phyloP scores from a whole-genome alignment of 2,888 invertebrate species.

The Cantharis flavilabris region DNA sequence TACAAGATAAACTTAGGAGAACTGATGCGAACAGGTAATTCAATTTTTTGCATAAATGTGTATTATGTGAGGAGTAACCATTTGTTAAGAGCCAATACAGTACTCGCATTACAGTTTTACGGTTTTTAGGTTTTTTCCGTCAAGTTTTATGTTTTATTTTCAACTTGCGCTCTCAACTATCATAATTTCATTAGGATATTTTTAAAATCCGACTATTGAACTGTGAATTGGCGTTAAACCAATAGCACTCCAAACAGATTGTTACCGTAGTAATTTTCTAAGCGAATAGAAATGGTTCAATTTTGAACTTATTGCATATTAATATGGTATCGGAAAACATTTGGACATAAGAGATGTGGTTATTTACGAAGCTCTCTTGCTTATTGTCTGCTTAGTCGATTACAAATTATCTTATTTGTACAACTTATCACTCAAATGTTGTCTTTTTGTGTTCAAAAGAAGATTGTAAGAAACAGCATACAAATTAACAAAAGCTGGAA shows the following conservation, averaged over 20 bases:
- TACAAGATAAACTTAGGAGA: too few relatives aligned
- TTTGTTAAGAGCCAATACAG: too few relatives aligned
- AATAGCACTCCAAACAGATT: neutral
- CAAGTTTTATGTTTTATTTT: too few relatives aligned
- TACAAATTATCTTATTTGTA: neutral
- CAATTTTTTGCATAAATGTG: too few relatives aligned
- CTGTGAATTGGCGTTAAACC: neutral
- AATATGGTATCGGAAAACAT: neutral
- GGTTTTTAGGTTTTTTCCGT: too few relatives aligned
- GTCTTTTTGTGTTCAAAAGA: neutral
- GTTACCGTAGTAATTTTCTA: neutral
- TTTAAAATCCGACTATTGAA: neutral
- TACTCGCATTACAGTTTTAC: too few relatives aligned
- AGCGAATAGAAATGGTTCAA: neutral
- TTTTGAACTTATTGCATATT: neutral
- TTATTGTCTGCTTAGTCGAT: neutral
- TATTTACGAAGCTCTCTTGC: neutral
- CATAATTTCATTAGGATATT: too few relatives aligned
- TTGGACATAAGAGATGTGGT: neutral
- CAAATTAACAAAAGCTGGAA: neutral
- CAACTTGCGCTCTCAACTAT: too few relatives aligned
- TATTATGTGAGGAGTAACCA: too few relatives aligned
- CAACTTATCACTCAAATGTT: neutral
- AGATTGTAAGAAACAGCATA: neutral
- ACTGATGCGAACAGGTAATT: too few relatives aligned